These are phyloP conservation scores for Calliscelio sp. DNA, from an alignment of 2,888 invertebrate species.

Conservation along the genomic window DNA sequence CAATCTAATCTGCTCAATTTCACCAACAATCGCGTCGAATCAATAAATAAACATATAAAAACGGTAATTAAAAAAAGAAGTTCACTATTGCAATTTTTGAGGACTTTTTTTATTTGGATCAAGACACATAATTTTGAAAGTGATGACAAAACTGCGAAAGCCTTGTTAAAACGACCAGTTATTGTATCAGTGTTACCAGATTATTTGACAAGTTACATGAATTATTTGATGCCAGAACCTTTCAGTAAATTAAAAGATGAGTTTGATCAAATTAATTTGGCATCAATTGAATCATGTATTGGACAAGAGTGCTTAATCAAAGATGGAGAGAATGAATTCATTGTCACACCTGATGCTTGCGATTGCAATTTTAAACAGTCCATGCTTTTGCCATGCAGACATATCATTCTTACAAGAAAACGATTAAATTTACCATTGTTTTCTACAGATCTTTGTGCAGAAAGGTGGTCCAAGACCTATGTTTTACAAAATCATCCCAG, in stretches of 20 bases:
- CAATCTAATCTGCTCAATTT: constrained; percentile 38
- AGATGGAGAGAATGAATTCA: not conserved
- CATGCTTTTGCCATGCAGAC: constrained; percentile 30
- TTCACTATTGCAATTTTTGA: constrained; percentile 20
- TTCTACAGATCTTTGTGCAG: constrained; percentile 19
- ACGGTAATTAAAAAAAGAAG: constrained; percentile 36
- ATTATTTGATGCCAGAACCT: constrained; percentile 33
- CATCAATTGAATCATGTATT: not conserved
- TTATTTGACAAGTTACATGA: constrained; percentile 21
- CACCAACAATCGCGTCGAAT: constrained; percentile 39
- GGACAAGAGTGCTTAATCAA: not conserved
- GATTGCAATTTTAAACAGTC: constrained; percentile 33
- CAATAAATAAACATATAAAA: constrained; percentile 37
- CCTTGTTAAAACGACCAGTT: constrained; percentile 30
- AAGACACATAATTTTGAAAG: constrained; percentile 14
- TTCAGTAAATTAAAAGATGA: constrained; percentile 1
- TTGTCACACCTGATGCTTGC: constrained; percentile 14
- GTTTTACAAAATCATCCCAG: constrained; percentile 7
- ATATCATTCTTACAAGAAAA: constrained; percentile 17
- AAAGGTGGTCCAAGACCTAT: constrained; percentile 33
- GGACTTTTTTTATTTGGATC: constrained; percentile 39
- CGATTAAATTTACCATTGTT: constrained; percentile 8
- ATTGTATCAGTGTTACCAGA: not conserved
- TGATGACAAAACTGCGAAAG: constrained; percentile 31
- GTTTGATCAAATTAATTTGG: not conserved